These are phyloP conservation scores for Ptilonorhynchus violaceus DNA, from an alignment of 2,113 vertebrate species.

Conservation along the genomic window DNA sequence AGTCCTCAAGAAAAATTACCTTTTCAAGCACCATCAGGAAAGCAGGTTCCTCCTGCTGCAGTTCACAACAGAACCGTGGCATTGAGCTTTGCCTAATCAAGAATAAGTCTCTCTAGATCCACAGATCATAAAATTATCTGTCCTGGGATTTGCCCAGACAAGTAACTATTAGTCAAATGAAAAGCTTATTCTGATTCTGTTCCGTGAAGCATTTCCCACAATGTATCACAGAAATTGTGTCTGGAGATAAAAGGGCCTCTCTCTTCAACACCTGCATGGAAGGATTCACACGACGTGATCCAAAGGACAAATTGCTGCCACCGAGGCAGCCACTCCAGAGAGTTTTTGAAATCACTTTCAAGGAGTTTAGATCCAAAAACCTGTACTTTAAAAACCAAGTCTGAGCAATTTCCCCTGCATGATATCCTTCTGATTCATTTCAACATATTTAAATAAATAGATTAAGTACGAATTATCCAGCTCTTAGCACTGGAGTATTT, in stretches of 20 bases:
- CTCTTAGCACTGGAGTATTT: neutral
- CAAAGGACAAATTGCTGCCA: neutral
- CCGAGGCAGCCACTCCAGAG: neutral
- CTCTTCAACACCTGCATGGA: neutral
- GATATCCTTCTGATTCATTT: neutral
- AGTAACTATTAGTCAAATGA: conserved; percentile 17
- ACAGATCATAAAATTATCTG: conserved; percentile 28
- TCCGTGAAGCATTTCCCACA: conserved; percentile 4
- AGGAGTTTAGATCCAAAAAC: neutral
- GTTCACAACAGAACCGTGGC: neutral
- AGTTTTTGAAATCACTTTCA: neutral
- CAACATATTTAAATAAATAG: neutral
- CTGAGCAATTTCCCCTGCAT: neutral
- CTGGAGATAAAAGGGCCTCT: neutral
- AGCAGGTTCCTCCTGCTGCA: neutral
- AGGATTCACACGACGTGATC: neutral
- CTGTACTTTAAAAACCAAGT: neutral
- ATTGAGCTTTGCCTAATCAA: conserved; percentile 32
- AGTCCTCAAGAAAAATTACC: neutral
- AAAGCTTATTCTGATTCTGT: conserved; percentile 18
- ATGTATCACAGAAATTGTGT: neutral
- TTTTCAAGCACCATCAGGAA: neutral
- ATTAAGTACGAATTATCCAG: neutral
- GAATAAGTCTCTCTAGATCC: conserved; percentile 10
- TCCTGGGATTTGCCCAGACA: conserved; percentile 34